Conservation (phyloP, 2,888 invertebrate genomes). For the Harmothoe impar region DNA sequence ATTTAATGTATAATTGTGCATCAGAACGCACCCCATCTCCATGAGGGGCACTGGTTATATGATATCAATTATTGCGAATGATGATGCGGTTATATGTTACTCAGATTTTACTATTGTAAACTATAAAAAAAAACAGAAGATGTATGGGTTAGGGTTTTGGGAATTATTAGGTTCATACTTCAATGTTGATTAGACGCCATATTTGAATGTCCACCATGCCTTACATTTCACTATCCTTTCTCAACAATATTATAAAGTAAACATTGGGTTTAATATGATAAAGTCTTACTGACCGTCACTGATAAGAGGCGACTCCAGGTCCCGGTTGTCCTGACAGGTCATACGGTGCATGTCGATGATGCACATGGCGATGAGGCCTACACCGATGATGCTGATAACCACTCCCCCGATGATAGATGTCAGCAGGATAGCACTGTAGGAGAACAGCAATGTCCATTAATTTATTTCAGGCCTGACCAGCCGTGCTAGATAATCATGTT, state of each 20-base stretch:
- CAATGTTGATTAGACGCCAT: too few species aligned
- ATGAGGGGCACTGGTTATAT: not conserved
- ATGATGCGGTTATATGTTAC: not conserved
- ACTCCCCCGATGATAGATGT: constrained; percentile 11
- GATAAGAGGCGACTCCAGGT: constrained; percentile 36
- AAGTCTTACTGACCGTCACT: not conserved
- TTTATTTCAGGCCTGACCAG: too few species aligned
- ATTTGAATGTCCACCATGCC: too few species aligned
- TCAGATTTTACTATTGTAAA: too few species aligned
- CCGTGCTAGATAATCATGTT: too few species aligned
- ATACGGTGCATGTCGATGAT: constrained; percentile 18
- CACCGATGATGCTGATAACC: constrained; percentile 27
- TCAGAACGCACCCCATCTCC: not conserved
- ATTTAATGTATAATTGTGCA: too few species aligned
- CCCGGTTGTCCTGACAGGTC: not conserved
- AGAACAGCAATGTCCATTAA: not conserved
- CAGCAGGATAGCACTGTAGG: constrained; percentile 27
- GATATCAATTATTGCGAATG: not conserved
- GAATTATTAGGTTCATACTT: too few species aligned
- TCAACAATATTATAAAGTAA: too few species aligned
- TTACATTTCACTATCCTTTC: too few species aligned
- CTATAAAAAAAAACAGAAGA: too few species aligned
- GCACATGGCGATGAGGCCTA: constrained; percentile 20
- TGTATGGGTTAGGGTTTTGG: too few species aligned
- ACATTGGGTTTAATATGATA: too few species aligned